Conservation (phyloP, 2,797 vertebrate species). For the Anolis apletophallus region DNA sequence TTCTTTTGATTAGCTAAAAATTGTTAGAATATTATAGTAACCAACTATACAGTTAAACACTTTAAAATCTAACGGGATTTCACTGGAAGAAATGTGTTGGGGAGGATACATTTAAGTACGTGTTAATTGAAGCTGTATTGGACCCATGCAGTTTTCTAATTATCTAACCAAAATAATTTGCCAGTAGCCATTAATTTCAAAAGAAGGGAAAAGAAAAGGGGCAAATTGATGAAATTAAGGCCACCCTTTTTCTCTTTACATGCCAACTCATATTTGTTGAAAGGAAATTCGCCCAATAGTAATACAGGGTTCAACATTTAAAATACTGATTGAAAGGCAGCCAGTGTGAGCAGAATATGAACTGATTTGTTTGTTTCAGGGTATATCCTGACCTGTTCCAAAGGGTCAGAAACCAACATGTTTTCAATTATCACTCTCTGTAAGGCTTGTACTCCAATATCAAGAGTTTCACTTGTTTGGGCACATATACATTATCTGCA, state of each 20-base stretch:
- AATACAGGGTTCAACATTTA: background rate
- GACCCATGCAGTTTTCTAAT: background rate
- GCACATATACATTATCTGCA: background rate
- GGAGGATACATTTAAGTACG: background rate
- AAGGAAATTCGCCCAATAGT: background rate
- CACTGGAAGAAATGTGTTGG: background rate
- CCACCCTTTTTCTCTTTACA: background rate
- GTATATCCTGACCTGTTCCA: background rate
- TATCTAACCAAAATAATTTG: constrained; percentile 20
- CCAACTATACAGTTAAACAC: background rate
- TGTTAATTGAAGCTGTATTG: background rate
- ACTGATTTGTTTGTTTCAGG: constrained; percentile 8
- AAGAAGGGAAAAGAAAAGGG: constrained; percentile 12
- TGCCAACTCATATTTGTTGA: background rate
- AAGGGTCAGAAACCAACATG: background rate
- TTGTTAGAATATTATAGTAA: background rate
- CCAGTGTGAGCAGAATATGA: constrained; percentile 9
- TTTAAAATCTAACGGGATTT: background rate
- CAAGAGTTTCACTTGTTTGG: background rate
- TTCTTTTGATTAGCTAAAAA: background rate
- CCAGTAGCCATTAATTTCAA: background rate
- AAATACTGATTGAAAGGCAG: constrained; percentile 2
- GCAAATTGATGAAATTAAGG: constrained; percentile 53
- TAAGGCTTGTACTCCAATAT: background rate
- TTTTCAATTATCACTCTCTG: background rate